These are phyloP conservation scores for Leucophora obtusa DNA, from an alignment of 2,888 invertebrate genomes.

Conservation along the genomic window DNA sequence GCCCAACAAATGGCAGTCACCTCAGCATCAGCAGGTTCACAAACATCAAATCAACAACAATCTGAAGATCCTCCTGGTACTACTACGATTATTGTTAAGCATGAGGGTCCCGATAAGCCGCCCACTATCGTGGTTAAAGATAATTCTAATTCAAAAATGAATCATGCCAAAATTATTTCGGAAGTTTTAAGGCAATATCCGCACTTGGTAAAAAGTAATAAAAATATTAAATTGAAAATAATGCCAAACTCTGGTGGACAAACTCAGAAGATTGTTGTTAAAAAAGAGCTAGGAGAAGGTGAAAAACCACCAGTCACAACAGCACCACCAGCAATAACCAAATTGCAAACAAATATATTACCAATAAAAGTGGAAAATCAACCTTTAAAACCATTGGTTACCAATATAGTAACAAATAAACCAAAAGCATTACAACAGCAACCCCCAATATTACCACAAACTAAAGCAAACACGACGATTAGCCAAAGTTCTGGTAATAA, in stretches of 20 bases:
- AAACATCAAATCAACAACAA: constrained; percentile 58
- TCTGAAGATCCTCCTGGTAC: constrained; percentile 64
- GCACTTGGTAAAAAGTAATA: constrained; percentile 90
- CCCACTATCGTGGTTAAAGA: constrained; percentile 78
- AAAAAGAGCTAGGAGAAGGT: constrained; percentile 67
- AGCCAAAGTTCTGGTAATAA: constrained; percentile 21
- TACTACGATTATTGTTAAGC: constrained; percentile 74
- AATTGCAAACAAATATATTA: not conserved
- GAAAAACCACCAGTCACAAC: constrained; percentile 47
- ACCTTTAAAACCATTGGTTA: constrained; percentile 13
- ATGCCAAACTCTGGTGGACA: constrained; percentile 80
- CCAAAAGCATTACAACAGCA: constrained; percentile 36
- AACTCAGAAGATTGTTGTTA: constrained; percentile 72
- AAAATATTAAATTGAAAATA: constrained; percentile 92
- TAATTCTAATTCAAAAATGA: constrained; percentile 78
- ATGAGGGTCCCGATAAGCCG: constrained; percentile 75
- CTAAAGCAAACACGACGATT: not conserved
- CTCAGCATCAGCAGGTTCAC: constrained; percentile 45
- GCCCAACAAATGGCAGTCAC: constrained; percentile 63
- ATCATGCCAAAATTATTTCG: constrained; percentile 92
- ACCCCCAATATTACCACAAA: not conserved
- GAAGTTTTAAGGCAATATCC: constrained; percentile 94
- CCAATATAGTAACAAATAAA: constrained; percentile 27
- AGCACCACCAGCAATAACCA: constrained; percentile 55
- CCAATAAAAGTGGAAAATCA: constrained; percentile 22